phyloP scores from a whole-genome alignment of 2,888 invertebrate species.

The Yponomeuta plumbellus region DNA sequence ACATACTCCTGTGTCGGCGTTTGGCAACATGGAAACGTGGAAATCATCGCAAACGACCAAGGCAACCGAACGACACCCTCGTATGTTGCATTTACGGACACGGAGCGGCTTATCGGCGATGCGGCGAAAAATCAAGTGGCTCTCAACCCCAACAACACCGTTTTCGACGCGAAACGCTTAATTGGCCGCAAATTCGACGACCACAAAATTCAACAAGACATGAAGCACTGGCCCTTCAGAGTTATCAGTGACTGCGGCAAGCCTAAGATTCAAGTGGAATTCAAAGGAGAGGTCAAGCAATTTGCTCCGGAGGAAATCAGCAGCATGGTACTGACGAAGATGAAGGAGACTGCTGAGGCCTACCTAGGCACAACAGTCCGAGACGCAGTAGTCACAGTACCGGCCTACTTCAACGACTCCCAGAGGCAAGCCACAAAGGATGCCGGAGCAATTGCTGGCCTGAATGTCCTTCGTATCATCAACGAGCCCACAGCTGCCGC shows the following conservation, averaged over 20 bases:
- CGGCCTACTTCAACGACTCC: conserved; percentile 86
- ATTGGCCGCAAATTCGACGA: conserved; percentile 88
- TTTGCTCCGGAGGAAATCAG: conserved; percentile 84
- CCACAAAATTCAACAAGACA: conserved; percentile 84
- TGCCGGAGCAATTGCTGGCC: conserved; percentile 84
- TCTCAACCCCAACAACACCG: conserved; percentile 84
- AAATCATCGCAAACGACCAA: conserved; percentile 92
- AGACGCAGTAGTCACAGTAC: conserved; percentile 87
- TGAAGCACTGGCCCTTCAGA: conserved; percentile 90
- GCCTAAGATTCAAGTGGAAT: conserved; percentile 81
- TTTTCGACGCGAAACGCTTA: conserved; percentile 84
- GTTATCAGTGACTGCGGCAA: conserved; percentile 80
- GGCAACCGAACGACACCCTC: conserved; percentile 92
- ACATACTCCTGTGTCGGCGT: conserved; percentile 92
- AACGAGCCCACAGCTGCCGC: conserved; percentile 89
- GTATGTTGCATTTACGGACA: conserved; percentile 90
- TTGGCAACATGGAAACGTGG: conserved; percentile 88
- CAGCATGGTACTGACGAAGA: conserved; percentile 79
- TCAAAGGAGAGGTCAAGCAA: conserved; percentile 79
- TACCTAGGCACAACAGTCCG: conserved; percentile 80
- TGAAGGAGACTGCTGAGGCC: conserved; percentile 61
- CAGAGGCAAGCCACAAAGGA: conserved; percentile 88
- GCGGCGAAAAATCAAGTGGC: conserved; percentile 91
- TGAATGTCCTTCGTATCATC: conserved; percentile 89
- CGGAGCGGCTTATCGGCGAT: conserved; percentile 82